Conservation (phyloP, 1,140 invertebrate species). For the Agrypnia vestita region DNA sequence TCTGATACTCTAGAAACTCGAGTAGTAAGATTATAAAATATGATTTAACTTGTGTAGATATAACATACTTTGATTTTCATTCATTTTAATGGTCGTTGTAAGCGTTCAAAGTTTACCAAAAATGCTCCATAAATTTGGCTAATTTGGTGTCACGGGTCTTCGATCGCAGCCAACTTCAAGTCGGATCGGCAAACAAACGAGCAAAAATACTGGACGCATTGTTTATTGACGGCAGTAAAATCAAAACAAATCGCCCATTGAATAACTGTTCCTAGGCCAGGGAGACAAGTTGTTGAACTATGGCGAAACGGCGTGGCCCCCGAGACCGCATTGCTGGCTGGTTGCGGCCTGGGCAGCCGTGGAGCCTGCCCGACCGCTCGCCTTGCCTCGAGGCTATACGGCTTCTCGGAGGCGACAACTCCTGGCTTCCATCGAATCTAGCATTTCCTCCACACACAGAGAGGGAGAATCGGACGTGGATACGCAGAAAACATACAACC, state of each 20-base stretch:
- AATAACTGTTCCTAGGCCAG: slow-evolving; percentile 18
- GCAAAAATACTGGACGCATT: neutral
- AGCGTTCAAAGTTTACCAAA: no score
- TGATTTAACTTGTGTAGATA: no score
- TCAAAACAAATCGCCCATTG: slow-evolving; percentile 3
- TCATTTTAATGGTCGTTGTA: no score
- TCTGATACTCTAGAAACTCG: no score
- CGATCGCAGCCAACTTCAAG: neutral
- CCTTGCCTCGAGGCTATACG: slow-evolving; percentile 5
- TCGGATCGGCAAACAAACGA: neutral
- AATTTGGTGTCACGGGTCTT: no score
- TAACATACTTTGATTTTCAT: no score
- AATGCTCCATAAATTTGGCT: no score
- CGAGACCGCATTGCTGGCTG: slow-evolving; percentile 2
- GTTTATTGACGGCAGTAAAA: neutral
- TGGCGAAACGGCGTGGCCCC: slow-evolving; percentile 22
- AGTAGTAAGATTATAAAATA: no score
- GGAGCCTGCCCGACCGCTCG: neutral
- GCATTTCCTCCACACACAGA: no score
- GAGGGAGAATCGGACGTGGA: no score
- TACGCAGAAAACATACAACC: no score
- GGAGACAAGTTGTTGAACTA: slow-evolving; percentile 42
- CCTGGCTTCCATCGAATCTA: neutral
- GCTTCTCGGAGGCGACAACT: neutral
- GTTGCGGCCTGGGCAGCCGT: slow-evolving; percentile 10